Base-by-base conservation (phyloP, 1,140 invertebrate genomes). In the Rhizoglyphus robini region DNA sequence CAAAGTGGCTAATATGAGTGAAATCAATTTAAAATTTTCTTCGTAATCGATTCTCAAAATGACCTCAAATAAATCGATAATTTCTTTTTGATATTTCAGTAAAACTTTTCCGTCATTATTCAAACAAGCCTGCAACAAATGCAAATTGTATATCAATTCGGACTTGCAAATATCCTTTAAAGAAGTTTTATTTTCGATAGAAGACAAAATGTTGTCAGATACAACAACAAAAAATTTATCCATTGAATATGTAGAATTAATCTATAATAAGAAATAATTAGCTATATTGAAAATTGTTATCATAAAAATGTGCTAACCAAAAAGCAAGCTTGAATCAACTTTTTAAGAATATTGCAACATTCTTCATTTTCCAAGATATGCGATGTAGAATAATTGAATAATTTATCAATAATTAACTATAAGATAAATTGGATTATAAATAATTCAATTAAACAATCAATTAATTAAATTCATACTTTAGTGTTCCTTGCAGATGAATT, bases 291-390 rank as follows among this genome's bases (percentile, higher is more conserved):
- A 41, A 41, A 11, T 11, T 41, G 18, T 11, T 11, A 41, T 41
- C 18, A 41, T 11, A 11, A 41, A 41, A 41, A 41, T 41, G 36
- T 11, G 18, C 36, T 11, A 11, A 41, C 51, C 23, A 23, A 27
- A 54, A 54, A 54, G 51, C 23, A 25, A 25, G 51, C 51, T 32
- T 20, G 8, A 54, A 54, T 25, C 23, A 54, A 23, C 20, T 54
- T 25, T 8, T 5, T 32, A 54, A 54, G 8, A 20, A 25, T 54
- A 11, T 32, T 54, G 20, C 51, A 32, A 23, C 51, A 27, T 54
- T 54, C 36, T 54, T 54, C 31, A 32, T 54, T 54, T 54, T 54
- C 51, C 8, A 54, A 27, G 8, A 54, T 54, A 54, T 54, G 51
- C 8, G 8, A 11, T 25, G 23, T 54, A 54, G 20, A 8, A 32